Base-by-base conservation (phyloP, 2,888 invertebrate genomes). In the Tipula vernalis region DNA sequence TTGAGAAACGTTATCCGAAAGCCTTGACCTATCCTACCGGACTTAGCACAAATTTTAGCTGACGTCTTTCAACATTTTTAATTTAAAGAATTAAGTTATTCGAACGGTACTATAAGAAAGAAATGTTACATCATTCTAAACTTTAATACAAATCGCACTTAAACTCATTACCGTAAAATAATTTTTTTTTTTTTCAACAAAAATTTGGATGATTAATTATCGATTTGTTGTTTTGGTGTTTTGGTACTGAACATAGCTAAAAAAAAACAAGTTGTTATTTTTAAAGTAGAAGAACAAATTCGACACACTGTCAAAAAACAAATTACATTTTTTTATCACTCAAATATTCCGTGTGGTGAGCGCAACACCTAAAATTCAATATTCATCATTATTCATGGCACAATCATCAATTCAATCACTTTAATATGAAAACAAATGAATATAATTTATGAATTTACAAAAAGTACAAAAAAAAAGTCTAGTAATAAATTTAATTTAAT, bases 241-340 rank as follows among this genome's bases (percentile, higher is more conserved):
- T 44, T 10, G 15, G 51, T 57, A 57, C 51, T 57, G 51, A 57
- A 57, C 2, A 28, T 57, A 15, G 51, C 15, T 57, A 57, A 57
- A 57, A 47, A 44, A 41, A 41, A 41, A 41, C 44, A 44, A 44
- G 15, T 57, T 15, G 15, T 15, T 5, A 57, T 57, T 57, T 57
- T 57, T 0, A 39, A 71, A 71, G 71, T 28, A 71, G 71, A 71
- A 3, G 18, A 71, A 71, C 12, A 71, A 71, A 71, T 71, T 71
- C 71, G 71, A 71, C 71, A 71, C 71, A 71, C 71, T 71, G 71
- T 71, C 71, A 71, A 71, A 71, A 71, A 71, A 71, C 71, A 71
- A 71, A 71, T 71, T 71, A 71, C 28, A 15, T 51, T 71, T 71
- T 51, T 71, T 71, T 71, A 71, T 71, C 71, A 71, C 71, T 28